These are phyloP conservation scores for Diplolepis rosae DNA, from an alignment of 2,888 invertebrate species.

Conservation along the genomic window DNA sequence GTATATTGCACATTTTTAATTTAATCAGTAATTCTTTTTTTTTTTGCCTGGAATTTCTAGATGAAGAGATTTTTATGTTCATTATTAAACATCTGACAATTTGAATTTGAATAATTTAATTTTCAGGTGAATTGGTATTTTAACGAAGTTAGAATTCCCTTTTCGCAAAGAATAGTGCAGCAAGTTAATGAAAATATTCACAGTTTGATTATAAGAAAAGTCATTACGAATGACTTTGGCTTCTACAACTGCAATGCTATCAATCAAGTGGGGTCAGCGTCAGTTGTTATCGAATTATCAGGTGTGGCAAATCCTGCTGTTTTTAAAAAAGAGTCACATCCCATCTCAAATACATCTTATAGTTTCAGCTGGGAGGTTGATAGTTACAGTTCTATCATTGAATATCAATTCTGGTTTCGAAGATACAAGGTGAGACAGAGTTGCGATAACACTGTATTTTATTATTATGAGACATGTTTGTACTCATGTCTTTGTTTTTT, in stretches of 20 bases:
- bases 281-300: conserved; percentile 83
- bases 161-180: conserved; percentile 63
- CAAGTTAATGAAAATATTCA: conserved; percentile 66
- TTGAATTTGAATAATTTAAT: too few species aligned
- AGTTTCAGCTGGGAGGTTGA: conserved; percentile 90
- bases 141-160: conserved; percentile 56
- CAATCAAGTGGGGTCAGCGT: conserved; percentile 83
- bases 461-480: too few species aligned
- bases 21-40: too few species aligned
- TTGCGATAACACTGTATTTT: too few species aligned
- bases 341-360: conserved; percentile 76
- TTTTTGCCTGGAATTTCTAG: too few species aligned
- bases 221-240: conserved; percentile 82
- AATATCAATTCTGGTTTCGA: conserved; percentile 77
- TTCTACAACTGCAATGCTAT: conserved; percentile 86
- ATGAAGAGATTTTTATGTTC: too few species aligned
- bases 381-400: conserved; percentile 86
- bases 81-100: neutral
- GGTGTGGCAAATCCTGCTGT: conserved; percentile 83
- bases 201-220: conserved; percentile 81
- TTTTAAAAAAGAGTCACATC: conserved; percentile 78
- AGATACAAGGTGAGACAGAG: conserved; percentile 66
- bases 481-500: too few species aligned
- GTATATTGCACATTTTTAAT: too few species aligned
- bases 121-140: conserved; percentile 72